phyloP scores from a whole-genome alignment of 92 coral and sea anemone genomes.

The Porites divaricata region DNA sequence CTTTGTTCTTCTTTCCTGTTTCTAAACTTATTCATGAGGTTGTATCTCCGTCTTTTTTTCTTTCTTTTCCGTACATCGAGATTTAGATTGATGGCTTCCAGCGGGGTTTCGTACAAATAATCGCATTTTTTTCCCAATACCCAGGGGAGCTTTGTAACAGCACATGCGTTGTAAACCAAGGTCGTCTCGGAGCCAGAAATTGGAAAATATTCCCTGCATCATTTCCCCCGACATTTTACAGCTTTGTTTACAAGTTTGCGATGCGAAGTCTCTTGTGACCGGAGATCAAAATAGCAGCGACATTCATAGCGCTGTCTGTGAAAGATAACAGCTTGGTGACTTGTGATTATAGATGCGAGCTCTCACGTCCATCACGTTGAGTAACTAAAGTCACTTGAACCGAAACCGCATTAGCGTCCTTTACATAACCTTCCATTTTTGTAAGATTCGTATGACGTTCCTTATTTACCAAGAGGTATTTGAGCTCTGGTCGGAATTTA shows the following conservation, averaged over 20 bases:
- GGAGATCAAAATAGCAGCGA: background rate
- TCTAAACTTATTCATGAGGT: background rate
- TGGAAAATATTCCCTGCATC: conserved; percentile 18
- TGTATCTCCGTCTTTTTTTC: background rate
- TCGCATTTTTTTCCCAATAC: conserved; percentile 32
- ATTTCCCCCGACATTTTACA: conserved; percentile 15
- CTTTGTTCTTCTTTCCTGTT: background rate
- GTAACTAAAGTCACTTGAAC: background rate
- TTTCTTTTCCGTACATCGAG: conserved; percentile 6
- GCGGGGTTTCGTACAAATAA: background rate
- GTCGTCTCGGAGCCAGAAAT: conserved; percentile 7
- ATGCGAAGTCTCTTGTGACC: conserved; percentile 14
- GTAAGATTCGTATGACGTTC: conserved; percentile 30
- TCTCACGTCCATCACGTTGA: background rate
- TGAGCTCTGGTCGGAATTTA: conserved; percentile 15
- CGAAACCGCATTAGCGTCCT: conserved; percentile 15
- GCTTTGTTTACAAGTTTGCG: conserved; percentile 35
- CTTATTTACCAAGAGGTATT: conserved; percentile 28
- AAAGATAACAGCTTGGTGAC: background rate
- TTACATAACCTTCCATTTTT: background rate
- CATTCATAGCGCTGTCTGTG: background rate
- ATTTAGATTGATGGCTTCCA: background rate
- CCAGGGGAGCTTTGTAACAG: conserved; percentile 38
- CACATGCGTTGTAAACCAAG: conserved; percentile 45
- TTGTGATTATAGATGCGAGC: background rate